Conservation (phyloP, 2,888 invertebrate species). For the Callyntrura sp. region DNA sequence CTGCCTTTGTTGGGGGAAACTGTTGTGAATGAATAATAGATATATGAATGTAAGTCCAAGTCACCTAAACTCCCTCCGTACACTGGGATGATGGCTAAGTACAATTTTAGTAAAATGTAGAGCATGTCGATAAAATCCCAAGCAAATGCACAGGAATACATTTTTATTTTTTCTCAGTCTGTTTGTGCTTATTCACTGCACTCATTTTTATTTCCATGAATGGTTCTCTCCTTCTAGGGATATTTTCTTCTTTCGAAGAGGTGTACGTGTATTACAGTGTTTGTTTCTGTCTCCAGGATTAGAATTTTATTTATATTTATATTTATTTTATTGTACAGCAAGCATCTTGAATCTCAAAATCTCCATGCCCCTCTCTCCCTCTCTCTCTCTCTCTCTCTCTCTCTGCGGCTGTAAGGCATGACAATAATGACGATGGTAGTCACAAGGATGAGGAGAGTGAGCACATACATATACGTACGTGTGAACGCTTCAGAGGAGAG, state of each 20-base stretch:
- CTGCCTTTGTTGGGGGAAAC: background rate
- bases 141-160: background rate
- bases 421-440: background rate
- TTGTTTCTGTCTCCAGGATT: slow-evolving; percentile 15
- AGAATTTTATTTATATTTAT: slow-evolving; percentile 33
- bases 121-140: slow-evolving; percentile 17
- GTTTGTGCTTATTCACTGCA: background rate
- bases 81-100: background rate
- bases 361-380: background rate
- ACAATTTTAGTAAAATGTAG: slow-evolving; percentile 7
- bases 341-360: slow-evolving; percentile 9
- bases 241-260: no score
- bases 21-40: background rate
- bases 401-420: background rate
- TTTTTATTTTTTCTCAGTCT: background rate
- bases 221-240: background rate
- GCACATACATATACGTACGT: background rate
- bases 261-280: background rate
- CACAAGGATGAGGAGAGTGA: background rate
- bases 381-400: background rate
- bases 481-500: background rate
- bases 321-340: slow-evolving; percentile 31
- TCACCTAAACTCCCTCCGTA: background rate
- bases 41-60: background rate
- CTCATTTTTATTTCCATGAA: slow-evolving; percentile 6